These are phyloP conservation scores for Rallus crepitans DNA, from an alignment of 2,797 vertebrate species.

Conservation along the genomic window DNA sequence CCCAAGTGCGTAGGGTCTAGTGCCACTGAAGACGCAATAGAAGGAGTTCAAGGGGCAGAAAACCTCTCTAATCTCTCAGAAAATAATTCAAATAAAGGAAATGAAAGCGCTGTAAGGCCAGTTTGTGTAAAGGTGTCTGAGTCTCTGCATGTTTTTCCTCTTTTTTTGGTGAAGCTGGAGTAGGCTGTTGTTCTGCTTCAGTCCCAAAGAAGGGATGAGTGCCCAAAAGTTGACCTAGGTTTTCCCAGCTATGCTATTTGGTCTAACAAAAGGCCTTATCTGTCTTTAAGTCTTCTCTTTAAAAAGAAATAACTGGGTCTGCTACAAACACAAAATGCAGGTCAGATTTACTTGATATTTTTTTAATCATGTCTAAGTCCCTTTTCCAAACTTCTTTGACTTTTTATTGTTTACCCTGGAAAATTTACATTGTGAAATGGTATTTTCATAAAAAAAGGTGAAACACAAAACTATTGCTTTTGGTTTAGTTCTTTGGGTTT, in stretches of 20 bases:
- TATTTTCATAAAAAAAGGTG: neutral
- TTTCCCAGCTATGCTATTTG: neutral
- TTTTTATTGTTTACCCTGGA: neutral
- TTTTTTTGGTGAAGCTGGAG: neutral
- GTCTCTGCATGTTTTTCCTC: neutral
- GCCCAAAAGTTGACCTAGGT: neutral
- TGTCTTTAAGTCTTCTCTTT: neutral
- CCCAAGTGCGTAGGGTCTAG: neutral
- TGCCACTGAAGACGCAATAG: neutral
- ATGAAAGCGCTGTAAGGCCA: neutral
- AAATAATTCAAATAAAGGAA: neutral
- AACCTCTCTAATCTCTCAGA: neutral
- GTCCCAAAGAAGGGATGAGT: neutral
- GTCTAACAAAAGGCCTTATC: neutral
- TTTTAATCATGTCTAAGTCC: neutral
- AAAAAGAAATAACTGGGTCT: neutral
- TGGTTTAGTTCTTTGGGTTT: neutral
- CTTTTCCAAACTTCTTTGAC: neutral
- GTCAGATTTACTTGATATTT: neutral
- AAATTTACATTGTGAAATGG: neutral
- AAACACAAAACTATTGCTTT: neutral
- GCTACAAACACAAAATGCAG: neutral
- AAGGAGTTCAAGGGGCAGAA: fast-evolving
- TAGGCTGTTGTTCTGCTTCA: neutral
- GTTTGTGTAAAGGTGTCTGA: neutral